phyloP scores from a whole-genome alignment of 1,140 invertebrate genomes.

The Leptinotarsa lineolata region DNA sequence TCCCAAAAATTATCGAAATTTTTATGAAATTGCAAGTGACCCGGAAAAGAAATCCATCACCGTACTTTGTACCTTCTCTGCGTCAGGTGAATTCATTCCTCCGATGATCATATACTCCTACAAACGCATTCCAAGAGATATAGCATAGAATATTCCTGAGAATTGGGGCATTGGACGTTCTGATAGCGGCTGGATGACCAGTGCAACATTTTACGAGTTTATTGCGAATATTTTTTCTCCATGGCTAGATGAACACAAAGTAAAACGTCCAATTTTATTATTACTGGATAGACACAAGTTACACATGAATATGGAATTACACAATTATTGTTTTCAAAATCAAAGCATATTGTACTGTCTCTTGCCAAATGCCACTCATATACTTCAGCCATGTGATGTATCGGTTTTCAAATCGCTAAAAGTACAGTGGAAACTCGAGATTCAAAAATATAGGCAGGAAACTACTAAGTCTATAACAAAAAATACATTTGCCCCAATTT shows the following conservation, averaged over 20 bases:
- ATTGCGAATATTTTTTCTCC: slow-evolving; percentile 52
- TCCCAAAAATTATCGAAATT: neutral
- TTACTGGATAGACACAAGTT: slow-evolving; percentile 57
- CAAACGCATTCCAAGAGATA: neutral
- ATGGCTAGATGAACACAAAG: slow-evolving; percentile 40
- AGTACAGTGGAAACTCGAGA: slow-evolving; percentile 48
- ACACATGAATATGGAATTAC: slow-evolving; percentile 50
- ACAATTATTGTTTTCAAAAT: slow-evolving; percentile 53
- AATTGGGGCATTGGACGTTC: slow-evolving; percentile 23
- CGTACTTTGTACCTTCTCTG: neutral
- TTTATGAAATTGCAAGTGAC: neutral
- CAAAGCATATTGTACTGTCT: slow-evolving; percentile 54
- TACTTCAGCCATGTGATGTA: slow-evolving; percentile 55
- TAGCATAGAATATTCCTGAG: neutral
- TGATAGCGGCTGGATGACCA: slow-evolving; percentile 56
- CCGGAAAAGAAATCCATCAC: neutral
- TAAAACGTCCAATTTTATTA: slow-evolving; percentile 50
- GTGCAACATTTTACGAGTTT: slow-evolving; percentile 56
- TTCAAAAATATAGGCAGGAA: slow-evolving; percentile 20
- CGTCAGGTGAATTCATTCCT: neutral
- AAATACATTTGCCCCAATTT: neutral
- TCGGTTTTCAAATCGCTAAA: slow-evolving; percentile 50
- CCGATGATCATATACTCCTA: neutral
- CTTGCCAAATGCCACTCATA: slow-evolving; percentile 53
- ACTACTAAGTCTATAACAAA: neutral